Evolutionary conservation across 1,140 invertebrate genomes (phyloP).

Genomic region (Anadara kagoshimensis): DNA sequence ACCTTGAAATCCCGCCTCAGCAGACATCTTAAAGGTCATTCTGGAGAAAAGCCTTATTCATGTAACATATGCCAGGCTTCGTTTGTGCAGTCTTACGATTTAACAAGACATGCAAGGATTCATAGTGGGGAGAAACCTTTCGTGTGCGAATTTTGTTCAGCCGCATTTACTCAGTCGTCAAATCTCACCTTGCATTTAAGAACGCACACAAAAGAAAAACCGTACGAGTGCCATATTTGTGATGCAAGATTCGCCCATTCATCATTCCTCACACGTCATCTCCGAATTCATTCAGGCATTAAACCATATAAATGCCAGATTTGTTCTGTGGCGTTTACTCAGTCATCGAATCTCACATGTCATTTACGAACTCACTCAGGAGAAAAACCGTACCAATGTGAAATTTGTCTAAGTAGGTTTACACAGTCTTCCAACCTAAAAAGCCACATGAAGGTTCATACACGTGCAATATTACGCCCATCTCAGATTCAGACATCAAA

Average conservation of each 20-base stretch:
- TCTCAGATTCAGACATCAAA: too few relatives aligned
- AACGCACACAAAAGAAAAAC: not conserved
- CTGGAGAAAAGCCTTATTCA: conserved; percentile 10
- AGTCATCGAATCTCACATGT: conserved; percentile 79
- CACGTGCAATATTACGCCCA: too few relatives aligned
- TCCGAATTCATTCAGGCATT: conserved; percentile 64
- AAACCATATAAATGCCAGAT: conserved; percentile 65
- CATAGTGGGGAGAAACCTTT: conserved; percentile 5
- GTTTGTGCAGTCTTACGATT: conserved; percentile 5
- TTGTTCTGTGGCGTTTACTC: conserved; percentile 86
- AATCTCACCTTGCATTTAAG: conserved; percentile 6
- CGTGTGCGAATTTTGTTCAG: conserved; percentile 11
- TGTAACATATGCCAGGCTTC: conserved; percentile 5
- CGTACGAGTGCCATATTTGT: conserved; percentile 6
- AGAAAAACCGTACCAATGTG: conserved; percentile 70
- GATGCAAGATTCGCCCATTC: conserved; percentile 6
- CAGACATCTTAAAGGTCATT: conserved; percentile 14
- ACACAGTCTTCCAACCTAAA: too few relatives aligned
- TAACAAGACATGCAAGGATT: conserved; percentile 4
- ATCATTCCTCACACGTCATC: conserved; percentile 88
- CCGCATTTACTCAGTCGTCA: conserved; percentile 1
- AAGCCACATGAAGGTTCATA: too few relatives aligned
- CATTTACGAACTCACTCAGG: conserved; percentile 75
- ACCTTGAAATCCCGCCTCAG: conserved; percentile 56
- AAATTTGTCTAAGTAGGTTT: conserved; percentile 53